Conservation (phyloP, 1,140 invertebrate species). For the Scaptomyza hsui region DNA sequence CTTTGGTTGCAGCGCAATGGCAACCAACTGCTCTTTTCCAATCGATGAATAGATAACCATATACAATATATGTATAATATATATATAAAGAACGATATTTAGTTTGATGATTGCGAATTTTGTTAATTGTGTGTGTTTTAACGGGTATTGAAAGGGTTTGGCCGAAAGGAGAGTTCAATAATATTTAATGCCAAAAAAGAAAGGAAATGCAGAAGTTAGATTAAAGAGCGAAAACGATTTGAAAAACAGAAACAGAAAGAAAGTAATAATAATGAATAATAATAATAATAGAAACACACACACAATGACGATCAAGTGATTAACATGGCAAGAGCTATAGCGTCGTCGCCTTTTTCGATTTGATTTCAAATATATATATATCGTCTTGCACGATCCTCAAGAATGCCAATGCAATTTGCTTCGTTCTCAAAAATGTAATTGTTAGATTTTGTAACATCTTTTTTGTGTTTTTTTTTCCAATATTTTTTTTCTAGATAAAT, state of each 20-base stretch:
- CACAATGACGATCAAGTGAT: slow-evolving; percentile 25
- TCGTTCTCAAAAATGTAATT: slow-evolving; percentile 57
- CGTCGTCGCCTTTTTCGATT: slow-evolving; percentile 5
- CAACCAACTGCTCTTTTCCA: slow-evolving; percentile 57
- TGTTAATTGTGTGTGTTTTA: slow-evolving; percentile 40
- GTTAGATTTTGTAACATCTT: slow-evolving; percentile 66
- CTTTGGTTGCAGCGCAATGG: slow-evolving; percentile 71
- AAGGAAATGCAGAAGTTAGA: neutral
- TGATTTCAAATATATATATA: slow-evolving; percentile 14
- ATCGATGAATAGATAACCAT: slow-evolving; percentile 1
- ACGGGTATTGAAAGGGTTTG: no score
- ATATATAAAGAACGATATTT: slow-evolving; percentile 1
- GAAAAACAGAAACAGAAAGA: slow-evolving; percentile 22
- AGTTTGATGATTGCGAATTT: slow-evolving; percentile 1
- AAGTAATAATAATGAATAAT: slow-evolving; percentile 5
- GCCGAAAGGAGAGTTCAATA: slow-evolving; percentile 22
- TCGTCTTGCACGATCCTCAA: slow-evolving; percentile 37
- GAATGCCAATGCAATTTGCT: slow-evolving; percentile 65
- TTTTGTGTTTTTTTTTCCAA: slow-evolving; percentile 32
- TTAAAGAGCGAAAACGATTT: neutral
- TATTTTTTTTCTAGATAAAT: no score
- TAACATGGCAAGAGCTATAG: slow-evolving; percentile 28
- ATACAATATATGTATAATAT: slow-evolving; percentile 15
- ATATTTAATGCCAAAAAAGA: slow-evolving; percentile 25
- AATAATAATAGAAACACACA: slow-evolving; percentile 7